Evolutionary conservation across 1,140 invertebrate genomes (phyloP).

Genomic region (Habropoda laboriosa): DNA sequence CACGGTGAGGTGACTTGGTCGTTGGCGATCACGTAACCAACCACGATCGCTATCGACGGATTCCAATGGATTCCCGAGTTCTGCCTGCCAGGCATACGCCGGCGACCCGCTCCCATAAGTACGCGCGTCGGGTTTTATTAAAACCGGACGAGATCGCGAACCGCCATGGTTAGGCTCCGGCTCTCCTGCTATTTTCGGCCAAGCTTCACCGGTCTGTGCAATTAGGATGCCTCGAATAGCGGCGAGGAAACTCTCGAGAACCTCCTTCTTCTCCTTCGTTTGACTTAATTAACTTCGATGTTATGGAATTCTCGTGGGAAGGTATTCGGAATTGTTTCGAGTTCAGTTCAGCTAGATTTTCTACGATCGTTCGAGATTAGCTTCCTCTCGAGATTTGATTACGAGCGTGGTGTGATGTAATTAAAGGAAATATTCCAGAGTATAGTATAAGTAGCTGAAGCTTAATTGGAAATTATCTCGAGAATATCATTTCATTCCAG

Average conservation of each 20-base stretch:
- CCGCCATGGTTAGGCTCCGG: neutral
- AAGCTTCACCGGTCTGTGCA: neutral
- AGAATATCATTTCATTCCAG: too few species aligned
- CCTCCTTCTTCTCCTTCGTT: neutral
- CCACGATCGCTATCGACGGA: slow-evolving; percentile 51
- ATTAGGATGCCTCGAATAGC: slow-evolving; percentile 22
- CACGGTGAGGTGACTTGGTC: slow-evolving; percentile 8
- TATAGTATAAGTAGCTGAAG: neutral
- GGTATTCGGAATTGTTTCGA: slow-evolving; percentile 16
- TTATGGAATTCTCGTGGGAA: slow-evolving; percentile 19
- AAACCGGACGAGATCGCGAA: neutral
- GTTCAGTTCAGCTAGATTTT: neutral
- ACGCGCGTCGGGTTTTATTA: slow-evolving; percentile 41
- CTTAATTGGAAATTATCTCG: neutral
- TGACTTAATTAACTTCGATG: slow-evolving; percentile 11
- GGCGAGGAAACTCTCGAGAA: neutral
- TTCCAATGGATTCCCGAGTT: slow-evolving; percentile 48
- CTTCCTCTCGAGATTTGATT: neutral
- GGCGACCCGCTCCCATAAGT: neutral
- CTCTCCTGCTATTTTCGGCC: slow-evolving; percentile 39
- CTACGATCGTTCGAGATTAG: neutral
- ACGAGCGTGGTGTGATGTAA: neutral
- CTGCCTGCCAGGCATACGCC: neutral
- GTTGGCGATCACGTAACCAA: slow-evolving; percentile 52
- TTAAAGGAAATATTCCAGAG: neutral